Base-by-base conservation (phyloP, 2,113 vertebrate genomes). In the Xenopus tropicalis region DNA sequence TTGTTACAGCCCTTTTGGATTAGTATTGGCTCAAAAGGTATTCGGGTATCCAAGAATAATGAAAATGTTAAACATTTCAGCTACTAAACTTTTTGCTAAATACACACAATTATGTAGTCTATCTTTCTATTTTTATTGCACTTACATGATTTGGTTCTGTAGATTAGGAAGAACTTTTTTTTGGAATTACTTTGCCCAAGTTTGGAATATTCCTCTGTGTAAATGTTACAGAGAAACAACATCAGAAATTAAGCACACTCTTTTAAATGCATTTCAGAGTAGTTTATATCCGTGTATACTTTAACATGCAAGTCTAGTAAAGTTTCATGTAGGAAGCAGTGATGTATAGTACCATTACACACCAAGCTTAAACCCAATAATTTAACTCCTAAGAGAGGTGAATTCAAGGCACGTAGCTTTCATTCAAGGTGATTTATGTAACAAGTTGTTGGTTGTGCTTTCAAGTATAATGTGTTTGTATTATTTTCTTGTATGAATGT, bases 361-460 rank as follows among this genome's bases (percentile, higher is more conserved):
- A 37, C 29, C 29, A 37, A 37, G 29, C 5, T 37, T 37, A 37
- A 37, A 3, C 29, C 29, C 29, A 37, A 37, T 37, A 37, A 37
- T 4, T 5, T 37, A 37, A 37, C 29, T 44, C 43, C 61, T 72
- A 72, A 54, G 25, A 72, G n/a, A 11, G 13, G 20, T 67, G 42
- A 48, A 67, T 61, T 52, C 64, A 74, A 67, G 64, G 72, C 72
- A 74, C 72, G 48, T 29, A 48, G n/a, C 63, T 29, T 46, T 67
- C 11, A 48, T 48, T 58, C 56, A 29, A 65, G 19, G 16, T 46
- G 42, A 48, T 51, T 72, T 22, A 63, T 21, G 61, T 57, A 72
- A 54, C 44, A 64, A 44, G 29, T 57, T 21, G 13, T 56, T 37
- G 9, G 20, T 74, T 74, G 64, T 74, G 72, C 72, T 74, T 74